A percentile compares a stretch with the other conserved stretches of the same genome.
Conservation (phyloP, 2,797 vertebrate genomes). For the Poeciliopsis presidionis region DNA sequence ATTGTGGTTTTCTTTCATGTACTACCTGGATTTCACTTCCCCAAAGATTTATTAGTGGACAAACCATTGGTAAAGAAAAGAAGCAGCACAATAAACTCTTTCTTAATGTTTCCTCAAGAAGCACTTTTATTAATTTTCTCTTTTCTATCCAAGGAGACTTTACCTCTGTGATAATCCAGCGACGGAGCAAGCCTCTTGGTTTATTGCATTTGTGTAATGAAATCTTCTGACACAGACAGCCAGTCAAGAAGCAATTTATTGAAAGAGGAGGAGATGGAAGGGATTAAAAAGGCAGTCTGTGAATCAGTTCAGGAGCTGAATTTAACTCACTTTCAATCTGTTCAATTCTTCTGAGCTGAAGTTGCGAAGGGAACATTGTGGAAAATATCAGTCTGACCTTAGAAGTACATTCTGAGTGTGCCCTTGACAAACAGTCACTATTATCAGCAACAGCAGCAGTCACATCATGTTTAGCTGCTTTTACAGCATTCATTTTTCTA, state of each 20-base stretch:
- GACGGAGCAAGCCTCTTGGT: constrained; percentile 69
- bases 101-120: constrained; percentile 69
- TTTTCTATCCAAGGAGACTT: constrained; percentile 69
- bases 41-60: constrained; percentile 65
- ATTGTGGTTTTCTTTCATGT: not conserved
- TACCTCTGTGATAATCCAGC: constrained; percentile 76
- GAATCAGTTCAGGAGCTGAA: constrained; percentile 40
- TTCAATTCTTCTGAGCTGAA: constrained; percentile 10
- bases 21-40: constrained; percentile 47
- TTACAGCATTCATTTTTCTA: not conserved
- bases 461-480: not conserved
- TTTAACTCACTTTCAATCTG: constrained; percentile 48
- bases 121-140: constrained; percentile 75
- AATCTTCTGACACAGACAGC: constrained; percentile 74
- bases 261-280: constrained; percentile 34
- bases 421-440: constrained; percentile 22
- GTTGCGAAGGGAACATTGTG: not conserved
- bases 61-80: constrained; percentile 61
- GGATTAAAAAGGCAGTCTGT: constrained; percentile 35
- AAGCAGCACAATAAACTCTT: constrained; percentile 19
- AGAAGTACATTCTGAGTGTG: constrained; percentile 15
- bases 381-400: not conserved
- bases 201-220: constrained; percentile 83
- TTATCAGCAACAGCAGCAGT: not conserved
- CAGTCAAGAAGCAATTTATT: constrained; percentile 48